Evolutionary conservation across 2,888 invertebrate genomes (phyloP).

Genomic region (Acanthosepion esculentum): DNA sequence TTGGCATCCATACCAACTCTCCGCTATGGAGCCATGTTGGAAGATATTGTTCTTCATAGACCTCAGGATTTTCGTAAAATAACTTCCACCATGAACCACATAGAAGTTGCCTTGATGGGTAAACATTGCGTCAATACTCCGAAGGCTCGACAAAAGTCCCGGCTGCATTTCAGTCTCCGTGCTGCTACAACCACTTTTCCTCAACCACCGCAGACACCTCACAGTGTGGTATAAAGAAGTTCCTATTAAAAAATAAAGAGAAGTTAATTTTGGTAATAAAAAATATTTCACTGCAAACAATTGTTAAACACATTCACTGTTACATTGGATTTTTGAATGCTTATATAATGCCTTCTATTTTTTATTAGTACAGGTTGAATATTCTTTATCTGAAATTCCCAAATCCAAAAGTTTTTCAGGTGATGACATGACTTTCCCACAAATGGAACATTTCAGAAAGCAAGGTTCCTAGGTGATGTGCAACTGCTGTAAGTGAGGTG

Average conservation of each 20-base stretch:
- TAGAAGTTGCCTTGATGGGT: background rate
- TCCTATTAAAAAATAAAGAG: background rate
- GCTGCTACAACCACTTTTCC: background rate
- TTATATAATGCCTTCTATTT: too few relatives aligned
- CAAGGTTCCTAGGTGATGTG: too few relatives aligned
- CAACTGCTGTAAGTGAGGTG: too few relatives aligned
- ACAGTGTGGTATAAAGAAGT: background rate
- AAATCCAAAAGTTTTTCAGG: too few relatives aligned
- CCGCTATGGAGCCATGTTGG: slow-evolving; percentile 20
- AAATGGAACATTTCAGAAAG: too few relatives aligned
- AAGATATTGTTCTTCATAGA: background rate
- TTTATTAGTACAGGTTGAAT: too few relatives aligned
- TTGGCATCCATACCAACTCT: background rate
- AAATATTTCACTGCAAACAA: background rate
- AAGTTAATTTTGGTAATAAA: background rate
- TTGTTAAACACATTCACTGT: too few relatives aligned
- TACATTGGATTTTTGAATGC: too few relatives aligned
- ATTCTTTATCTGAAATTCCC: too few relatives aligned
- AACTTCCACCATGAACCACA: background rate
- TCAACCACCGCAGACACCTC: background rate
- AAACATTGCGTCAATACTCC: slow-evolving; percentile 24
- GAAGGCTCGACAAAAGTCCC: slow-evolving; percentile 36
- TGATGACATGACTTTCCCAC: too few relatives aligned
- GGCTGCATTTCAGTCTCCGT: background rate
- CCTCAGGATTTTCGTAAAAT: background rate